These are phyloP conservation scores for Allobates femoralis DNA, from an alignment of 2,797 vertebrate species.

Conservation along the genomic window DNA sequence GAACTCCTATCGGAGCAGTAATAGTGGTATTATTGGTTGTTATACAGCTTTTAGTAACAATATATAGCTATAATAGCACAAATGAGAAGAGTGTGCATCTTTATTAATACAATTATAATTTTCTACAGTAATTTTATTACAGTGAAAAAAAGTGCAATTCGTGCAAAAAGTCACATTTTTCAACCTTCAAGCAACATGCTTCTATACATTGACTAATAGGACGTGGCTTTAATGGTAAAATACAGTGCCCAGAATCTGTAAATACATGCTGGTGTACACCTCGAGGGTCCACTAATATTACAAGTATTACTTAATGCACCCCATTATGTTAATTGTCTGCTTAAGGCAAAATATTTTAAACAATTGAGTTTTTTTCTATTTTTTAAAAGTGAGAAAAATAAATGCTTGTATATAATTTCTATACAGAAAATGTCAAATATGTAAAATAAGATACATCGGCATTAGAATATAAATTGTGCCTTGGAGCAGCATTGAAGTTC, in stretches of 20 bases:
- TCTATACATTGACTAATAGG: too few relatives aligned
- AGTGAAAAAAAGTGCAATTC: too few relatives aligned
- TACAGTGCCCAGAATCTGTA: neutral
- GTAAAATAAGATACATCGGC: conserved; percentile 28
- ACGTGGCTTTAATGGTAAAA: neutral
- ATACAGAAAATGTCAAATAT: conserved; percentile 48
- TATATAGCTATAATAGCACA: too few relatives aligned
- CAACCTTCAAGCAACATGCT: too few relatives aligned
- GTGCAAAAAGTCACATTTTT: too few relatives aligned
- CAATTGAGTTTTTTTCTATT: neutral
- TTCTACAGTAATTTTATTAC: too few relatives aligned
- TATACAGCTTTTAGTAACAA: too few relatives aligned
- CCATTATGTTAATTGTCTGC: neutral
- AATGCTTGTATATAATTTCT: conserved; percentile 21
- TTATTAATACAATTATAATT: too few relatives aligned
- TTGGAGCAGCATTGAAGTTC: conserved; percentile 35
- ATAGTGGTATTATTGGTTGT: too few relatives aligned
- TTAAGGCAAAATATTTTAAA: neutral
- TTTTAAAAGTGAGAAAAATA: neutral
- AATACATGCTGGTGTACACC: neutral
- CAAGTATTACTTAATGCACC: neutral
- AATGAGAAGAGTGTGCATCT: too few relatives aligned
- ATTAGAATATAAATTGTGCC: conserved; percentile 43
- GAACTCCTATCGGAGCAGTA: too few relatives aligned
- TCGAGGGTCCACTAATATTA: neutral